Evolutionary conservation across 2,113 vertebrate species (phyloP).

Genomic region (Orthonyx spaldingii): DNA sequence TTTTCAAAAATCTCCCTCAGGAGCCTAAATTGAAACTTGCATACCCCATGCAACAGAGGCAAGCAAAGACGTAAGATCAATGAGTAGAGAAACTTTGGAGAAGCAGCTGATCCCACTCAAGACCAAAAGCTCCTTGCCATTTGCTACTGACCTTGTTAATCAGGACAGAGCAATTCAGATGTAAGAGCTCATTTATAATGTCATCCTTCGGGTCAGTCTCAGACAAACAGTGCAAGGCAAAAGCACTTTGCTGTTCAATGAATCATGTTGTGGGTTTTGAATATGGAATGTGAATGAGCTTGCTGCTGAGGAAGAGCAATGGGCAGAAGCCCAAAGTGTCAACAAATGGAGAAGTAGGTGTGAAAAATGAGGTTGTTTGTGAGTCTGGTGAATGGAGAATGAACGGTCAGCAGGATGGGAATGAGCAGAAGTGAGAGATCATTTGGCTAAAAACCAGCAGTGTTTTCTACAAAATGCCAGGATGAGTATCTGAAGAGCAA

Average conservation of each 20-base stretch:
- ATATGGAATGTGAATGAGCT: conserved; percentile 46
- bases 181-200: conserved; percentile 46
- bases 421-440: neutral
- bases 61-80: neutral
- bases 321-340: conserved; percentile 13
- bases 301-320: conserved; percentile 7
- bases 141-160: conserved; percentile 18
- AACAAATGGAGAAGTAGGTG: conserved; percentile 18
- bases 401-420: conserved; percentile 10
- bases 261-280: conserved; percentile 42
- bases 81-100: neutral
- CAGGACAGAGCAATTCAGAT: conserved; percentile 21
- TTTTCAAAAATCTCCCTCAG: neutral
- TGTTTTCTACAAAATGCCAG: neutral
- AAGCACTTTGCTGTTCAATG: conserved; percentile 40
- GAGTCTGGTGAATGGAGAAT: neutral
- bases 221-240: conserved; percentile 21
- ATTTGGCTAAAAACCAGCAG: neutral
- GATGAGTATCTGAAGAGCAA: neutral
- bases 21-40: neutral
- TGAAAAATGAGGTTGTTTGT: conserved; percentile 43
- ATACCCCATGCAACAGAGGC: neutral
- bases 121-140: neutral
- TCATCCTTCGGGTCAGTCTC: conserved; percentile 7
- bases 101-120: neutral